Conservation (phyloP, 1,140 invertebrate genomes). For the Platyscapa corneri region DNA sequence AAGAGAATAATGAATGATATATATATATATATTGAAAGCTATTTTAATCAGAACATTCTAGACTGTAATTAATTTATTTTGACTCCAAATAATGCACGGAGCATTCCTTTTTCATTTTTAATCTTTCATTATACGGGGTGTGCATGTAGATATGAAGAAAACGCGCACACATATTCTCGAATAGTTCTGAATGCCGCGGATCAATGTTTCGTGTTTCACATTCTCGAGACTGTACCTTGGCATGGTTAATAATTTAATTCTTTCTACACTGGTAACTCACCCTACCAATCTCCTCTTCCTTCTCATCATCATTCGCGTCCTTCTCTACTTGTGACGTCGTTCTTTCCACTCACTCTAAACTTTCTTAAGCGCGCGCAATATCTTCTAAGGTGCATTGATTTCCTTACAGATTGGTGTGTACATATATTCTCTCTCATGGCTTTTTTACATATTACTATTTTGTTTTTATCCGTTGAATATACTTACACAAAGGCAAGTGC, state of each 20-base stretch:
- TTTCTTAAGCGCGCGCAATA: slow-evolving; percentile 32
- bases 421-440: too few relatives aligned
- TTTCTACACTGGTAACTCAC: slow-evolving; percentile 64
- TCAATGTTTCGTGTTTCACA: slow-evolving; percentile 53
- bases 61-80: slow-evolving; percentile 46
- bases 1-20: too few relatives aligned
- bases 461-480: too few relatives aligned
- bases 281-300: not conserved
- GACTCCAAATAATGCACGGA: not conserved
- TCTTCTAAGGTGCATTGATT: slow-evolving; percentile 72
- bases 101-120: not conserved
- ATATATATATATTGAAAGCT: too few relatives aligned
- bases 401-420: slow-evolving; percentile 54
- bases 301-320: not conserved
- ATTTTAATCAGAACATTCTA: too few relatives aligned
- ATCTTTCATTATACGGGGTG: not conserved
- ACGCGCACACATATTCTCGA: too few relatives aligned
- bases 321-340: not conserved
- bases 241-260: slow-evolving; percentile 74
- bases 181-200: not conserved
- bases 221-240: slow-evolving; percentile 66
- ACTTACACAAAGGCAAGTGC: too few relatives aligned
- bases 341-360: too few relatives aligned
- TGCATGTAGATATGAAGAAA: too few relatives aligned
- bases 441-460: too few relatives aligned